Percentiles rank a stretch among this genome's conserved stretches.
Conservation (phyloP, 2,888 invertebrate species). For the Diachrysia chrysitis region DNA sequence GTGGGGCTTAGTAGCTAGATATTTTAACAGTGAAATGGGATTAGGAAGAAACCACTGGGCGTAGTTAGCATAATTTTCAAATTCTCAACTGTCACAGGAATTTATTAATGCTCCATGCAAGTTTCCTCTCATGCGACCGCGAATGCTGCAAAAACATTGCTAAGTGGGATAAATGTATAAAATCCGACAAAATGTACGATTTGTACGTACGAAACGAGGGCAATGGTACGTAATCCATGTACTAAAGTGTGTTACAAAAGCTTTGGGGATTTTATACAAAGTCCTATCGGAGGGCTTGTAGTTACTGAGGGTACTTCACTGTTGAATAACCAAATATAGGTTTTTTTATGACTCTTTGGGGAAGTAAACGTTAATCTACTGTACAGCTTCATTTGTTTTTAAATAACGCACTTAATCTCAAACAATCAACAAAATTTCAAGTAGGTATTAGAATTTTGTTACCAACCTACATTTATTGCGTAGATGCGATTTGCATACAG, state of each 20-base stretch:
- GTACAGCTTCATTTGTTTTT: not conserved
- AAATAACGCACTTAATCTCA: no score
- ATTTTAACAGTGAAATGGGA: slow-evolving; percentile 62
- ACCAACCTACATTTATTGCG: no score
- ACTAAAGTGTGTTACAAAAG: slow-evolving; percentile 66
- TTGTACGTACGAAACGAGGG: slow-evolving; percentile 65
- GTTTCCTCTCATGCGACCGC: slow-evolving; percentile 42
- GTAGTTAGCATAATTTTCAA: slow-evolving; percentile 64
- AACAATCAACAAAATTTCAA: no score
- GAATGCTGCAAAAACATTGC: slow-evolving; percentile 59
- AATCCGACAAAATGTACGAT: slow-evolving; percentile 68
- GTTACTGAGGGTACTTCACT: slow-evolving; percentile 20
- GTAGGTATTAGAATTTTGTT: no score
- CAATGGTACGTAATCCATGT: slow-evolving; percentile 67
- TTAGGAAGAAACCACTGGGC: slow-evolving; percentile 54
- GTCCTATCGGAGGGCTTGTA: slow-evolving; percentile 36
- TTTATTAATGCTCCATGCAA: slow-evolving; percentile 57
- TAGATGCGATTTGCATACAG: no score
- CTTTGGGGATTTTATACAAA: slow-evolving; percentile 52
- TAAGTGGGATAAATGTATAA: slow-evolving; percentile 64
- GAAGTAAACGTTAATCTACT: not conserved
- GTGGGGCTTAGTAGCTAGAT: slow-evolving; percentile 43
- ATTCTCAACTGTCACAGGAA: slow-evolving; percentile 59
- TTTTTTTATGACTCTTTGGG: slow-evolving; percentile 22
- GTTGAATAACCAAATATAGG: slow-evolving; percentile 29